Percentiles rank a stretch among this genome's conserved stretches.
phyloP scores from a whole-genome alignment of 2,888 invertebrate genomes.

The Rhagium mordax region DNA sequence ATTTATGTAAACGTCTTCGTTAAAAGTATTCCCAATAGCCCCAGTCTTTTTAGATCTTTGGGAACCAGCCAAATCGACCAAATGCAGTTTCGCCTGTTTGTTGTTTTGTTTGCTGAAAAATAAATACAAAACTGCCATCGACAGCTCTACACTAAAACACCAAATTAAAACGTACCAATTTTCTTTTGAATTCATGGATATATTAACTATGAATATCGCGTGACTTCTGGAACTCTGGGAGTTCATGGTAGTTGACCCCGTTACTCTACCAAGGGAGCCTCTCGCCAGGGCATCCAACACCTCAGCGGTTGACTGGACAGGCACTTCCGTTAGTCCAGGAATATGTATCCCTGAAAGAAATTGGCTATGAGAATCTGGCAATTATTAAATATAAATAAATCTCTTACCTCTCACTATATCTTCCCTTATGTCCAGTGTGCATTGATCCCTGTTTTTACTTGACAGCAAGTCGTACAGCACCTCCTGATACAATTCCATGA shows the following conservation, averaged over 20 bases:
- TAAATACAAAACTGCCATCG: slow-evolving; percentile 8
- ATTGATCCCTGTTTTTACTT: slow-evolving; percentile 78
- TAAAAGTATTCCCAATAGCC: slow-evolving; percentile 89
- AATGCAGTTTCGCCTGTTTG: slow-evolving; percentile 86
- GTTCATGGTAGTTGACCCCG: slow-evolving; percentile 95
- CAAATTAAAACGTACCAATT: slow-evolving; percentile 50
- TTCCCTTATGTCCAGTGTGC: slow-evolving; percentile 86
- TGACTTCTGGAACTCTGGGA: slow-evolving; percentile 90
- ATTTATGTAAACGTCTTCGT: slow-evolving; percentile 94
- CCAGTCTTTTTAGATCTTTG: slow-evolving; percentile 92
- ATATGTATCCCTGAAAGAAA: slow-evolving; percentile 72
- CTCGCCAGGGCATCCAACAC: slow-evolving; percentile 79
- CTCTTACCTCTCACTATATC: slow-evolving; percentile 72
- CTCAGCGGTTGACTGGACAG: slow-evolving; percentile 76
- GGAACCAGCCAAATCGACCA: slow-evolving; percentile 94
- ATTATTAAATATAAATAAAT: not conserved
- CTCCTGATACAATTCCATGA: slow-evolving; percentile 93
- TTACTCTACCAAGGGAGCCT: slow-evolving; percentile 85
- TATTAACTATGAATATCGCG: slow-evolving; percentile 87
- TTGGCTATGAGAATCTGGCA: not conserved
- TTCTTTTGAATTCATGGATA: slow-evolving; percentile 76
- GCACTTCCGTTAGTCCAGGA: slow-evolving; percentile 78
- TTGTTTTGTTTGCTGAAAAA: slow-evolving; percentile 78
- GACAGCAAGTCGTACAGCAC: slow-evolving; percentile 88
- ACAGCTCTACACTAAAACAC: no score